Percentiles rank a stretch among this genome's conserved stretches.
Conservation (phyloP, 2,888 invertebrate species). For the Drosophila multiciliata region DNA sequence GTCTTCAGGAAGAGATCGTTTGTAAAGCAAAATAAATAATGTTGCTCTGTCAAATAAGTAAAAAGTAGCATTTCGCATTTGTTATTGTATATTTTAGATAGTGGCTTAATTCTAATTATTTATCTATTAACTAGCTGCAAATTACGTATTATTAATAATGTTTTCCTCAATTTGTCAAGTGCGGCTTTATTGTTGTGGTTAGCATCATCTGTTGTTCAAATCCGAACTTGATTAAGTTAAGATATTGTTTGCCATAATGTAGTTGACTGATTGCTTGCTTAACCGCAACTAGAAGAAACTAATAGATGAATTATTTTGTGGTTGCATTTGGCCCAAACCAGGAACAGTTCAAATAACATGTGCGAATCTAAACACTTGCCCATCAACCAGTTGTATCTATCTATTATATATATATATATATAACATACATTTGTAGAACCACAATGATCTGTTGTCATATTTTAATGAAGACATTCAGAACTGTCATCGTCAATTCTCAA, state of each 20-base stretch:
- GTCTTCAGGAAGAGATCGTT: neutral
- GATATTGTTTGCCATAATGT: conserved; percentile 13
- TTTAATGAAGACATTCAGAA: conserved; percentile 71
- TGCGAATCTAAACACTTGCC: neutral
- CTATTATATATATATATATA: neutral
- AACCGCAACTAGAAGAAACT: conserved; percentile 51
- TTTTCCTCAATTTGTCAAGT: conserved; percentile 18
- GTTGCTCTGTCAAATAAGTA: neutral
- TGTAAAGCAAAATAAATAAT: neutral
- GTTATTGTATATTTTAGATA: neutral
- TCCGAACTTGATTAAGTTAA: conserved; percentile 59
- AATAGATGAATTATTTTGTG: conserved; percentile 29
- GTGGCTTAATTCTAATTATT: neutral
- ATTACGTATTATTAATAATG: conserved; percentile 3
- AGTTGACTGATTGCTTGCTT: conserved; percentile 13
- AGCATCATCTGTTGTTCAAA: conserved; percentile 8
- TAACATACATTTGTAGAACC: conserved; percentile 4
- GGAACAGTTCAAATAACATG: conserved; percentile 46
- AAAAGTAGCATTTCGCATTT: neutral
- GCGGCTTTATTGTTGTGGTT: conserved; percentile 66
- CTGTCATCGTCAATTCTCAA: conserved; percentile 71
- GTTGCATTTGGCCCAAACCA: conserved; percentile 27
- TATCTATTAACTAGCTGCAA: neutral
- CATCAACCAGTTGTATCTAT: conserved; percentile 3
- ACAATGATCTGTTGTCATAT: conserved; percentile 47